Conservation (phyloP, 64 coral and sea anemone species). For the Dendrophyllia cribrosa region DNA sequence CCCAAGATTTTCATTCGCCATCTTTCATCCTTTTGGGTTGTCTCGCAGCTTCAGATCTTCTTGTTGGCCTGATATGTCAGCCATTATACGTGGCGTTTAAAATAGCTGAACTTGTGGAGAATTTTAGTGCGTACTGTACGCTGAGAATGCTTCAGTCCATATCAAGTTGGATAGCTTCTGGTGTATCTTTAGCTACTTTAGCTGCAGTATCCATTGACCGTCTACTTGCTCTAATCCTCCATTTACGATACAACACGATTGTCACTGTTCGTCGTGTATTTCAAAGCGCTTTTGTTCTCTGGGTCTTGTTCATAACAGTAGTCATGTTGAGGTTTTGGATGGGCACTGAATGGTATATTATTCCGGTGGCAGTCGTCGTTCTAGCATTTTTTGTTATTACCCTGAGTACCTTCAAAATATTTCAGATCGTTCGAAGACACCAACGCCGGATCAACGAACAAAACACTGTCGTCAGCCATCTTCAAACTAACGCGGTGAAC, state of each 20-base stretch:
- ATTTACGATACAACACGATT: conserved; percentile 37
- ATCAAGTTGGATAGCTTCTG: conserved; percentile 36
- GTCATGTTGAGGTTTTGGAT: background rate
- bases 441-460: background rate
- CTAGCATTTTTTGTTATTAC: conserved; percentile 23
- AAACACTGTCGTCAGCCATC: conserved; percentile 49
- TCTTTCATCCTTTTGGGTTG: conserved; percentile 44
- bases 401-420: conserved; percentile 49
- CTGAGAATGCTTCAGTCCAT: conserved; percentile 39
- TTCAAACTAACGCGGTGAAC: no score
- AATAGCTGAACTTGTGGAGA: no score
- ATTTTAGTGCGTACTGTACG: conserved; percentile 18
- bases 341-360: background rate
- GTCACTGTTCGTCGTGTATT: conserved; percentile 29
- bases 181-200: conserved; percentile 36
- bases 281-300: no score
- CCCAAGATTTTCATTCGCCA: conserved; percentile 21
- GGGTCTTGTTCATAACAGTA: no score
- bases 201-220: conserved; percentile 41
- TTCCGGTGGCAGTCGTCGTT: background rate
- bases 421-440: background rate
- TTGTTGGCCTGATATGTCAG: no score
- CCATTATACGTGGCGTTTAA: no score
- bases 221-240: conserved; percentile 52
- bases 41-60: no score